A percentile compares a stretch with the other conserved stretches of the same genome.
phyloP scores from a whole-genome alignment of 2,888 invertebrate genomes.

The Drosophila yooni region DNA sequence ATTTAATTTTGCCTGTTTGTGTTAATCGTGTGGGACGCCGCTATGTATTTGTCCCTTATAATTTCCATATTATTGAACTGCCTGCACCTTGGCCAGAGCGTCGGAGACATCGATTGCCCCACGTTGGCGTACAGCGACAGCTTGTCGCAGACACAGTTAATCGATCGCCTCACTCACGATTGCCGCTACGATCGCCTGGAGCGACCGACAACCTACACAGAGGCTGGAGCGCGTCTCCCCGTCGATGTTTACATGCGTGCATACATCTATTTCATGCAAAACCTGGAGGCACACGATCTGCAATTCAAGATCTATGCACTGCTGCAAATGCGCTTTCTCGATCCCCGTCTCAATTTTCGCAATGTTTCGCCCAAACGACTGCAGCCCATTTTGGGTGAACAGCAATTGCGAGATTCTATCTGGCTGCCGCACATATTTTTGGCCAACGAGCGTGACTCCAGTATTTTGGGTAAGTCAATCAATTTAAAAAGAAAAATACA shows the following conservation, averaged over 20 bases:
- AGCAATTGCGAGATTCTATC: conserved; percentile 88
- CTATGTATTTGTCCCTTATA: conserved; percentile 54
- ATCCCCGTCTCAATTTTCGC: conserved; percentile 89
- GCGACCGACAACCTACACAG: conserved; percentile 86
- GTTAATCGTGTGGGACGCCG: background rate
- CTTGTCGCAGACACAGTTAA: conserved; percentile 90
- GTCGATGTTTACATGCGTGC: conserved; percentile 90
- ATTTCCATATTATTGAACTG: conserved; percentile 58
- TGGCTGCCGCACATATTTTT: conserved; percentile 94
- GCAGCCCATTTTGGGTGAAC: conserved; percentile 90
- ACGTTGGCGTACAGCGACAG: conserved; percentile 86
- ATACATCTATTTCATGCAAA: conserved; percentile 93
- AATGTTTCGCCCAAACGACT: conserved; percentile 89
- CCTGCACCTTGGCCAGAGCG: conserved; percentile 6
- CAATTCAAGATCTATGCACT: conserved; percentile 94
- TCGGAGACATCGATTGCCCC: conserved; percentile 84
- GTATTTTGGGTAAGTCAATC: conserved; percentile 87
- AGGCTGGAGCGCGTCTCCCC: conserved; percentile 86
- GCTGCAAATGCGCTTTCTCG: conserved; percentile 91
- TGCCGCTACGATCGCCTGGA: conserved; percentile 92
- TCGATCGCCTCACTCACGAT: conserved; percentile 89
- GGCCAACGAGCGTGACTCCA: conserved; percentile 91
- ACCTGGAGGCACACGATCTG: conserved; percentile 92
- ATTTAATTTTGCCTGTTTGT: conserved; percentile 4
- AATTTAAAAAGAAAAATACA: background rate